Evolutionary conservation across 2,888 invertebrate species (phyloP), one percentile per base, ranked within the genome.

Genomic region (Drosophila lutescens): DNA sequence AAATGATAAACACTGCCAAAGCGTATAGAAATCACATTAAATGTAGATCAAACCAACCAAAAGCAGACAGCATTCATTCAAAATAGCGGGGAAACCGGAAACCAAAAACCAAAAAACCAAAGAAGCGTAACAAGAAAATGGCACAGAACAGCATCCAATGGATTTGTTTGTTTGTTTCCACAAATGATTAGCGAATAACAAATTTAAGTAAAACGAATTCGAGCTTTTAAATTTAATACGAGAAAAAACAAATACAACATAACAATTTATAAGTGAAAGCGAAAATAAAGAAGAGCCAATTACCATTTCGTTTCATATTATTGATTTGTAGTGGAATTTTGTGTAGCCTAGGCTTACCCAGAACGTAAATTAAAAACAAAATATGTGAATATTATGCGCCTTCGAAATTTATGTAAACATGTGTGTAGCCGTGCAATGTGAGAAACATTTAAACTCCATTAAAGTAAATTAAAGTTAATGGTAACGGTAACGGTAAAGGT

Each of bases 331-430:
- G 68, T 54, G 55, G 53, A 74, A 69, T 56, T 69, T 65, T 69
- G 70, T 74, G 74, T 85, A 83, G 74, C 66, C 53, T 79, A 86
- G 75, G 74, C 43, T 77, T 79, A 79, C 75, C 65, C 66, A 77
- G 68, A 79, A 71, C 46, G 51, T 60, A 55, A 78, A 66, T 61
- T 58, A 71, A 69, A 65, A 71, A 62, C 76, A 71, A 89, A 66
- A 67, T 66, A 88, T 90, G 91, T 91, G 90, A 90, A 90, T 90
- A 91, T 89, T 90, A 91, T 89, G 91, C 90, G 91, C 91, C 91
- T 91, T 91, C 89, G 89, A 89, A 86, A 86, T 90, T 67, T 57
- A 67, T 57, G 65, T 71, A 68, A 68, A 69, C 65, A 56, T 74
- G 69, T 70, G 69, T 86, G 69, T 86, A 76, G 86, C 67, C 59